Evolutionary conservation across 2,888 invertebrate genomes (phyloP).

Genomic region (Drosophila diplacantha): DNA sequence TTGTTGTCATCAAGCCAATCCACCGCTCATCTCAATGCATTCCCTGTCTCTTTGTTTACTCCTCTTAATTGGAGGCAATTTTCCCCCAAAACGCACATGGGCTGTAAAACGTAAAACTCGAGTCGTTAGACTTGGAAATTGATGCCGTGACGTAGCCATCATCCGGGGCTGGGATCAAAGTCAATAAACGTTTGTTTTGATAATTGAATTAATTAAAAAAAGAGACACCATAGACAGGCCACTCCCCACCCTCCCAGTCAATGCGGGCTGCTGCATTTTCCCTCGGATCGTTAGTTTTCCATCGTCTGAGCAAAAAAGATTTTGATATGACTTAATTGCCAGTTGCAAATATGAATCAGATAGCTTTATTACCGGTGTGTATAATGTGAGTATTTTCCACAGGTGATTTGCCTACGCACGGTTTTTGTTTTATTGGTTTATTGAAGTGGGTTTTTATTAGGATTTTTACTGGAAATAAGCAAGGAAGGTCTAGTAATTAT

Average conservation of each 20-base stretch:
- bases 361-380: conserved; percentile 19
- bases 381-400: conserved; percentile 8
- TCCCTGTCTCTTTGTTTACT: conserved; percentile 4
- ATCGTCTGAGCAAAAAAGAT: conserved; percentile 14
- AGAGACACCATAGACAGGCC: conserved; percentile 10
- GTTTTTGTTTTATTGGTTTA: background rate
- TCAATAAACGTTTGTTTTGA: conserved; percentile 51
- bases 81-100: conserved; percentile 35
- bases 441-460: background rate
- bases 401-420: conserved; percentile 6
- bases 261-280: conserved; percentile 14
- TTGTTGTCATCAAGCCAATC: conserved; percentile 35
- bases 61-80: conserved; percentile 48
- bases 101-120: conserved; percentile 26
- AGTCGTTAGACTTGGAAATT: conserved; percentile 29
- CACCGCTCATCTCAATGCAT: conserved; percentile 32
- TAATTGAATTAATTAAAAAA: conserved; percentile 57
- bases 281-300: conserved; percentile 21
- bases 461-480: background rate
- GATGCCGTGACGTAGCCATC: conserved; percentile 31
- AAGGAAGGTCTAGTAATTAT: background rate
- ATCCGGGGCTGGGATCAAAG: conserved; percentile 35
- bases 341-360: conserved; percentile 23
- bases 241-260: background rate
- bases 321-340: conserved; percentile 32